Evolutionary conservation across 2,113 vertebrate species (phyloP).

Genomic region (Bos taurus): DNA sequence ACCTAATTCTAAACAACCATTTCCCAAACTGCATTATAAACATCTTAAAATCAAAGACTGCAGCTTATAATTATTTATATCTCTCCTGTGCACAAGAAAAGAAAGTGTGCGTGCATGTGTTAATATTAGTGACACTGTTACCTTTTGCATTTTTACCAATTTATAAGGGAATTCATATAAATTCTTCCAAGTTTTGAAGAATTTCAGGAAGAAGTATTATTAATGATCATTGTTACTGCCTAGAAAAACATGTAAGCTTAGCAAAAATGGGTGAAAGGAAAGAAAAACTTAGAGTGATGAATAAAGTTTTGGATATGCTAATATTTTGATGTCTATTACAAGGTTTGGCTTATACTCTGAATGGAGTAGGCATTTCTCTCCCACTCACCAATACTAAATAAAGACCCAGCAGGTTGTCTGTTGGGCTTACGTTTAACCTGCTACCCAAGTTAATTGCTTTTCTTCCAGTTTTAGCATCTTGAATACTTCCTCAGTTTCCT

Average conservation of each 20-base stretch:
- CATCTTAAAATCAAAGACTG: constrained; percentile 13
- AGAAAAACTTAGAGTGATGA: background rate
- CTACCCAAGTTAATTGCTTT: constrained; percentile 46
- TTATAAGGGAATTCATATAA: background rate
- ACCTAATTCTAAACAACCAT: background rate
- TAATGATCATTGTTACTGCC: background rate
- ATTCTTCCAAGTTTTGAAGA: background rate
- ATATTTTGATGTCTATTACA: background rate
- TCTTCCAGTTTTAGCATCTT: constrained; percentile 41
- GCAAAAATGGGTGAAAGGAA: background rate
- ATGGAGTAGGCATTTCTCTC: background rate
- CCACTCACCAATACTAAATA: constrained; percentile 3
- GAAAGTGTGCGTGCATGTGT: background rate
- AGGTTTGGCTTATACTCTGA: constrained; percentile 14
- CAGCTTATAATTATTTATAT: background rate
- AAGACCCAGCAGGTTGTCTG: constrained; percentile 32
- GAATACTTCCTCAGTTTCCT: constrained; percentile 37
- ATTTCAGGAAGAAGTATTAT: constrained; percentile 38
- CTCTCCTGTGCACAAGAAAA: background rate
- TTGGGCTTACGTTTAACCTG: constrained; percentile 43
- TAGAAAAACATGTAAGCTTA: background rate
- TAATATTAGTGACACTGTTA: background rate
- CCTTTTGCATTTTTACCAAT: background rate
- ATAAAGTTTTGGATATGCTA: constrained; percentile 12
- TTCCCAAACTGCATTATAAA: background rate